Percentiles rank a stretch among this genome's conserved stretches.
These are phyloP conservation scores for Propithecus perrieri DNA, from an alignment of 2,797 vertebrate genomes.

Conservation along the genomic window DNA sequence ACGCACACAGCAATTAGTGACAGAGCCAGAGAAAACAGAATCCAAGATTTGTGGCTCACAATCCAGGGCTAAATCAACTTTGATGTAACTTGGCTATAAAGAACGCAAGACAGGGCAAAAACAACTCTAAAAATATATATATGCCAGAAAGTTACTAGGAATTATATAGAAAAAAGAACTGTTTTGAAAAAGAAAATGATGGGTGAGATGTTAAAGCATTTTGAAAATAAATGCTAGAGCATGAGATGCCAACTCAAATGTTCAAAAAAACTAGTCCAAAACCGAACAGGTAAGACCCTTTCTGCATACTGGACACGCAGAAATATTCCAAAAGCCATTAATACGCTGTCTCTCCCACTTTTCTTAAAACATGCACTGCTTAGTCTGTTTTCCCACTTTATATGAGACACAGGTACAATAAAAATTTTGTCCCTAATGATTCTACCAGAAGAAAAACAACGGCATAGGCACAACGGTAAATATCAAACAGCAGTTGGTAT, in stretches of 20 bases:
- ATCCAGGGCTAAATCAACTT: constrained; percentile 41
- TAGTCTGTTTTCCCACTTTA: background rate
- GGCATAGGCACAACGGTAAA: background rate
- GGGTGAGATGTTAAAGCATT: background rate
- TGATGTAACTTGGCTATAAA: background rate
- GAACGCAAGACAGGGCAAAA: constrained; percentile 19
- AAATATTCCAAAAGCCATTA: constrained; percentile 2
- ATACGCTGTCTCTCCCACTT: background rate
- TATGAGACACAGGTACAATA: background rate
- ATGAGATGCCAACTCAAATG: background rate
- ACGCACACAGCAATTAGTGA: background rate
- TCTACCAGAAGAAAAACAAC: background rate
- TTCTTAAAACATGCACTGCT: background rate
- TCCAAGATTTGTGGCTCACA: background rate
- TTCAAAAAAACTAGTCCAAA: constrained; percentile 3
- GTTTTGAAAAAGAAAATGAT: constrained; percentile 39
- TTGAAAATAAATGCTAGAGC: background rate
- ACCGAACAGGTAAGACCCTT: background rate
- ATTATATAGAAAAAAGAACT: background rate
- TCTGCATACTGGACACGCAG: background rate
- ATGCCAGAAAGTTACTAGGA: background rate
- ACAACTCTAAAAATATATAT: background rate
- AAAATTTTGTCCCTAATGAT: constrained; percentile 1
- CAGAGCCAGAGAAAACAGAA: constrained; percentile 12
- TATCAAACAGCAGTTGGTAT: background rate